Conservation (phyloP, 1,140 invertebrate species). For the Agrilus planipennis region DNA sequence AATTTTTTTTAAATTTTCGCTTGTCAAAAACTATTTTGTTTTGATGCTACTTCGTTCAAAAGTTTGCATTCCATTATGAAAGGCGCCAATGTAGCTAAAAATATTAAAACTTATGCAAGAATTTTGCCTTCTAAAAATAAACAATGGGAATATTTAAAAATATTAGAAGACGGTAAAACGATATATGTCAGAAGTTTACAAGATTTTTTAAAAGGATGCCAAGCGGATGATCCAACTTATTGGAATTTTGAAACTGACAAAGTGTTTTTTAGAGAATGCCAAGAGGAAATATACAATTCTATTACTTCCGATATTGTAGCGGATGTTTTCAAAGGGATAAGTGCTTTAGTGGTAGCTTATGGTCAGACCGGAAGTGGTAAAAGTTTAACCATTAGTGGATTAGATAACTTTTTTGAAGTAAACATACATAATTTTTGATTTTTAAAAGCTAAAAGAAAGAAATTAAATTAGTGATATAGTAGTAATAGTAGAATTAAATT, state of each 20-base stretch:
- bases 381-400: conserved; percentile 22
- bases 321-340: conserved; percentile 19
- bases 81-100: too few species aligned
- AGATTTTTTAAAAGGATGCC: conserved; percentile 13
- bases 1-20: too few species aligned
- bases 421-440: too few species aligned
- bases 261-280: conserved; percentile 19
- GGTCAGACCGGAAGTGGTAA: conserved; percentile 27
- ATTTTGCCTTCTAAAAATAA: conserved; percentile 18
- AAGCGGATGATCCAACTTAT: conserved; percentile 11
- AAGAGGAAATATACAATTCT: conserved; percentile 15
- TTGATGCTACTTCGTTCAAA: too few species aligned
- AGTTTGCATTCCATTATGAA: too few species aligned
- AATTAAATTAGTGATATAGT: too few species aligned
- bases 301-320: conserved; percentile 17
- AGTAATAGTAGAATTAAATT: too few species aligned
- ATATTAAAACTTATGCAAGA: conserved; percentile 19
- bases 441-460: too few species aligned
- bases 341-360: conserved; percentile 17
- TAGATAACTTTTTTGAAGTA: conserved; percentile 21
- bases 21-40: too few species aligned
- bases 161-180: conserved; percentile 16
- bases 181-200: conserved; percentile 21
- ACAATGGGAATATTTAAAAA: conserved; percentile 18
- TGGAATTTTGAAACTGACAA: conserved; percentile 24